Percentiles rank a stretch among this genome's conserved stretches.
phyloP scores from a whole-genome alignment of 2,113 vertebrate genomes.

The Ancistrus triradiatus region DNA sequence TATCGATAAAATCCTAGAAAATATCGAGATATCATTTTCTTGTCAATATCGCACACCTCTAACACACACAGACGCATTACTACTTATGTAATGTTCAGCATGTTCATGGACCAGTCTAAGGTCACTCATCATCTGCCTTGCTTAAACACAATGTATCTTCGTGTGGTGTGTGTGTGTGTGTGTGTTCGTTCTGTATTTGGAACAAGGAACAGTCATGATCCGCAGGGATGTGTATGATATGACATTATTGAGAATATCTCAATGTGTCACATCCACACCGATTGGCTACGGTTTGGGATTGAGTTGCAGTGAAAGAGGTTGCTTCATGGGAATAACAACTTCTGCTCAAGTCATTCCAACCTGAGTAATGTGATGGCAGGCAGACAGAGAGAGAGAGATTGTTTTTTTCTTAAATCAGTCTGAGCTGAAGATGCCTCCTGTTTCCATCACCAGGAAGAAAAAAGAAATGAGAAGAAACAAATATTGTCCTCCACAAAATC shows the following conservation, averaged over 20 bases:
- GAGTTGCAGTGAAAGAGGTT: slow-evolving; percentile 67
- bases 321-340: slow-evolving; percentile 71
- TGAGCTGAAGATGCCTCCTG: slow-evolving; percentile 3
- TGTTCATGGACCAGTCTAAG: slow-evolving; percentile 3
- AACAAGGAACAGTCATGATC: slow-evolving; percentile 41
- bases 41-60: too few species aligned
- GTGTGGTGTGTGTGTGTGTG: not conserved
- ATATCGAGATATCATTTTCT: too few species aligned
- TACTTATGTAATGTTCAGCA: too few species aligned
- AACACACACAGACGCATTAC: too few species aligned
- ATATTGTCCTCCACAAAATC: not conserved
- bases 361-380: slow-evolving; percentile 72
- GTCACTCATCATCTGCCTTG: slow-evolving; percentile 13
- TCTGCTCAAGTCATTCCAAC: slow-evolving; percentile 75
- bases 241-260: slow-evolving; percentile 55
- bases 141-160: slow-evolving; percentile 6
- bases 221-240: slow-evolving; percentile 48
- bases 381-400: slow-evolving; percentile 59
- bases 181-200: slow-evolving; percentile 44
- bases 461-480: slow-evolving; percentile 9
- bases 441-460: not conserved
- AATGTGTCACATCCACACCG: slow-evolving; percentile 66
- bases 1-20: too few species aligned
- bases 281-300: slow-evolving; percentile 71
- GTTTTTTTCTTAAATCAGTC: slow-evolving; percentile 64